Conservation (phyloP, 2,797 vertebrate species). For the Melanotaenia parkinsoni region DNA sequence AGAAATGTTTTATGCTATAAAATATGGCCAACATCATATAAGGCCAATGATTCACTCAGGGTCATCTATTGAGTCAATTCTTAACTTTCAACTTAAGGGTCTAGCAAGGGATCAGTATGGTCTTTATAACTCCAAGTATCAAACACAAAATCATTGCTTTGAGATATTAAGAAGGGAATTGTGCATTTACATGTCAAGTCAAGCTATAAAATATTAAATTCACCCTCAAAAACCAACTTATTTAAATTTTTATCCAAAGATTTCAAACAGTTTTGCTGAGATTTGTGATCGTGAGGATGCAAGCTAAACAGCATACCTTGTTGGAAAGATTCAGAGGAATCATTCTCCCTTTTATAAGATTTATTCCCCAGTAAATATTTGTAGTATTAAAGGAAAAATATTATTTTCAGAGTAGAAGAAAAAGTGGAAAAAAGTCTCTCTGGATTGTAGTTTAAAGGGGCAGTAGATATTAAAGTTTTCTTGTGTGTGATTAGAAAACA, state of each 20-base stretch:
- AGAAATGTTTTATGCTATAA: slow-evolving; percentile 68
- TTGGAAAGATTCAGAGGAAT: slow-evolving; percentile 9
- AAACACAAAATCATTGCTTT: slow-evolving; percentile 55
- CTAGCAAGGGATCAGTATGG: slow-evolving; percentile 66
- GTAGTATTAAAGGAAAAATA: slow-evolving; percentile 3
- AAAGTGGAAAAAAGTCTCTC: slow-evolving; percentile 2
- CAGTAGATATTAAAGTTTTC: slow-evolving; percentile 18
- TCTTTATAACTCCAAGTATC: slow-evolving; percentile 60
- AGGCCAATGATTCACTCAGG: slow-evolving; percentile 83
- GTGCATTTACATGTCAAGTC: slow-evolving; percentile 48
- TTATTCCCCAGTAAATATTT: neutral
- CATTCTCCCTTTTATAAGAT: slow-evolving; percentile 7
- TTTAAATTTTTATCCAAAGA: slow-evolving; percentile 15
- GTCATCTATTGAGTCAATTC: slow-evolving; percentile 72
- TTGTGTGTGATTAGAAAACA: slow-evolving; percentile 26
- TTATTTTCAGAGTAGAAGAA: slow-evolving; percentile 8
- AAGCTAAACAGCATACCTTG: slow-evolving; percentile 4
- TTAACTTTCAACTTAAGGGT: slow-evolving; percentile 68
- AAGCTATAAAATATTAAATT: slow-evolving; percentile 47
- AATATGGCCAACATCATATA: slow-evolving; percentile 64
- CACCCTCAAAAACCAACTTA: slow-evolving; percentile 17
- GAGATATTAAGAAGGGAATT: slow-evolving; percentile 72
- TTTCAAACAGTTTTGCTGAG: slow-evolving; percentile 39
- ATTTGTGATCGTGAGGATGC: slow-evolving; percentile 61
- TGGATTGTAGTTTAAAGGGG: slow-evolving; percentile 27